Base-by-base conservation (phyloP, 2,888 invertebrate genomes). In the Phyto melanocephala region DNA sequence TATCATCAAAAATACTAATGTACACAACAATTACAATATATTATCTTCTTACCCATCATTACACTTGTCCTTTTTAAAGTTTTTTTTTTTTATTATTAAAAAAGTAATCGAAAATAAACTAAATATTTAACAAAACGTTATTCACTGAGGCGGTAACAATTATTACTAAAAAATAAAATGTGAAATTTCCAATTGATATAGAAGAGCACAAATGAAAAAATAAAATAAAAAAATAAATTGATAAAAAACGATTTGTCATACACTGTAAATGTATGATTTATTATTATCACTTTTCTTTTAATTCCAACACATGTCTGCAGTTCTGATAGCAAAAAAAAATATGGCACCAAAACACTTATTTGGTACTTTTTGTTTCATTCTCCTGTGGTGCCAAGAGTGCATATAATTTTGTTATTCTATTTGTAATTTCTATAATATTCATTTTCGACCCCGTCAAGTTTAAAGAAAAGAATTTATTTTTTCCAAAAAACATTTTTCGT, bases 211-310 rank as follows among this genome's bases (percentile, higher is more conserved):
- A 62, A 42, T 47, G 13, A 54, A 40, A 13, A 4, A 37, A 22
- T n/a, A 54, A 13, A 40, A 54, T 13, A 10, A 54, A 1, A 7
- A 37, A 37, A 71, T 70, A 63, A 78, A 56, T 24, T 33, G 72
- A 52, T 80, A 74, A 60, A 22, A 70, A 52, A 60, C 22, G 22
- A 72, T 79, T 79, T 52, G 78, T 79, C 78, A 79, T 42, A 56
- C 47, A 71, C 20, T 28, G 3, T 56, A 54, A 50, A 11, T 50
- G 6, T 11, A 17, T 17, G 40, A 40, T n/a, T 40, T 40, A 0
- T 62, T 63, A 35, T 52, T n/a, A 28, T 24, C 17, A 22, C 22
- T 7, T 20, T 13, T 15, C n/a, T 22, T n/a, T n/a, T 35, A 6
- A 7, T 56, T 15, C 1, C 28, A 8, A 50, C 24, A 28, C 17